These are phyloP conservation scores for Elmis aenea DNA, from an alignment of 2,888 invertebrate species.

Conservation along the genomic window DNA sequence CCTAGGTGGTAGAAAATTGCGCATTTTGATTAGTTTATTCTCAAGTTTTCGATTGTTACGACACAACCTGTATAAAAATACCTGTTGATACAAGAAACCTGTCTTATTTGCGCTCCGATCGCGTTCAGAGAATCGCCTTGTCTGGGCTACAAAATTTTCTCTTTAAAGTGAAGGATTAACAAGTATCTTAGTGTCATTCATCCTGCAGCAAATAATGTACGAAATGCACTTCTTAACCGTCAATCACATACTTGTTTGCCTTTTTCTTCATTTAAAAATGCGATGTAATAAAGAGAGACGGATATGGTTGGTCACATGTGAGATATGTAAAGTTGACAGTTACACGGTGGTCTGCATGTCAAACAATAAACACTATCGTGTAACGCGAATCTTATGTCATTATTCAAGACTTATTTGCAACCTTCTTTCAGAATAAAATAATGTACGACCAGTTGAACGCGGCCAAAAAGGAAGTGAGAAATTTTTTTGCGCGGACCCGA, in stretches of 20 bases:
- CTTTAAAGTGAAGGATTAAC: conserved; percentile 10
- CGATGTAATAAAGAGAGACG: conserved; percentile 11
- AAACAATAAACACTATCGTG: conserved; percentile 30
- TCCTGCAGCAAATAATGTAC: conserved; percentile 12
- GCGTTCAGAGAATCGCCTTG: no score
- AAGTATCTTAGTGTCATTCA: conserved; percentile 3
- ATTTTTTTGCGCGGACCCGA: no score
- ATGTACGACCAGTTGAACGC: conserved; percentile 10
- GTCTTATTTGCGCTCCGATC: no score
- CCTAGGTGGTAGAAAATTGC: no score
- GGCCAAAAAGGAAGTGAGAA: no score
- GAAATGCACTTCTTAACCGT: conserved; percentile 9
- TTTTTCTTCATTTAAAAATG: conserved; percentile 6
- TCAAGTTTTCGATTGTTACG: no score
- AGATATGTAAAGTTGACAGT: conserved; percentile 21
- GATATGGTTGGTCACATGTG: conserved; percentile 16
- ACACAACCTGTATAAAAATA: no score
- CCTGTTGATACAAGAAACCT: no score
- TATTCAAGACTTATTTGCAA: conserved; percentile 24
- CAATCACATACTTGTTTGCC: conserved; percentile 10
- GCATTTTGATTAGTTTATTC: no score
- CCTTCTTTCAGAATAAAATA: conserved; percentile 16
- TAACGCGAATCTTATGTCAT: conserved; percentile 31
- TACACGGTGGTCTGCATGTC: conserved; percentile 31
- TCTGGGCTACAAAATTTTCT: no score